Percentiles rank a stretch among this genome's conserved stretches.
Conservation (phyloP, 2,113 vertebrate genomes). For the Vicugna pacos region DNA sequence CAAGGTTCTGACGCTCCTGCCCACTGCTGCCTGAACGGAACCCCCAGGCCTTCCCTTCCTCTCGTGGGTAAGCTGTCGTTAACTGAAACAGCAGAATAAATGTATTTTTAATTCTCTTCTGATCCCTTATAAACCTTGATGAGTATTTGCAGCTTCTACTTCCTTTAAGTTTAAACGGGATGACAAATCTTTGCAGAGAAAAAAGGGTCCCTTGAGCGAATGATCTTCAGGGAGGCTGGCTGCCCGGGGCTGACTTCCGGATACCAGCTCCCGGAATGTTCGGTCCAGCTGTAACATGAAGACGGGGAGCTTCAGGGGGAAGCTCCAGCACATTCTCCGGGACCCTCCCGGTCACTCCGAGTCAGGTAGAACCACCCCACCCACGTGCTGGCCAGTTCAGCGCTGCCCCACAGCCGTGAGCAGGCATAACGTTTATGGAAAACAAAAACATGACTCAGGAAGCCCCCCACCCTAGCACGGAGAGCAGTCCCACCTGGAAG, state of each 20-base stretch:
- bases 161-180: not conserved
- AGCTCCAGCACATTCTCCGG: accelerated
- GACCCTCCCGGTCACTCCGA: accelerated
- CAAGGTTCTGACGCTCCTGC: not conserved
- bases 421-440: not conserved
- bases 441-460: not conserved
- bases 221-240: not conserved
- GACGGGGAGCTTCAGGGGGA: not conserved
- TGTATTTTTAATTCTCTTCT: not conserved
- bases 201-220: not conserved
- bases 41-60: not conserved
- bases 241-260: not conserved
- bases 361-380: accelerated
- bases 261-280: not conserved
- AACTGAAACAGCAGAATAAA: not conserved
- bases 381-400: not conserved
- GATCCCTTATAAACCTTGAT: not conserved
- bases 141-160: not conserved
- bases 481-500: no score
- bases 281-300: not conserved
- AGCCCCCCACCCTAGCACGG: not conserved
- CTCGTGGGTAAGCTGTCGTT: accelerated
- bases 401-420: accelerated
- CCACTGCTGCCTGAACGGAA: not conserved
- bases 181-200: not conserved